Conservation (phyloP, 2,888 invertebrate species). For the Eupithecia centaureata region DNA sequence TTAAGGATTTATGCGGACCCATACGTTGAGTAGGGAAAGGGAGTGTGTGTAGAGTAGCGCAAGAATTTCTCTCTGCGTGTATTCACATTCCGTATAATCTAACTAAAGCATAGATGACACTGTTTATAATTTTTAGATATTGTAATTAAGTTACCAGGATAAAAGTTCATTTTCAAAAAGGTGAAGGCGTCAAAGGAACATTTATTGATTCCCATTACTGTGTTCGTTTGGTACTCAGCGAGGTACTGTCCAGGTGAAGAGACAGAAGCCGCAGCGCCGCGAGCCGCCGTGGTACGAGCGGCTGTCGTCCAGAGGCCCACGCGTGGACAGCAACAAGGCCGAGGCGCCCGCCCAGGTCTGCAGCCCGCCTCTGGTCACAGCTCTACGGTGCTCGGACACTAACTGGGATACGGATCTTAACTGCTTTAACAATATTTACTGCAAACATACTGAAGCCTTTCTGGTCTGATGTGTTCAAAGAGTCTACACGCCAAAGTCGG, state of each 20-base stretch:
- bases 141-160: too few relatives aligned
- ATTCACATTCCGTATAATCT: not conserved
- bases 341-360: conserved; percentile 73
- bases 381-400: conserved; percentile 40
- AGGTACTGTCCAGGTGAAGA: conserved; percentile 62
- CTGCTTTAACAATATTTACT: not conserved
- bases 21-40: not conserved
- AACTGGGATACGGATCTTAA: conserved; percentile 37
- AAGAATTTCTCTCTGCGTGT: not conserved
- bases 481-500: not conserved
- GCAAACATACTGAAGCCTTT: conserved; percentile 17
- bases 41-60: not conserved
- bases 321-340: conserved; percentile 59
- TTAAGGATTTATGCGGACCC: conserved; percentile 19
- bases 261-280: conserved; percentile 57
- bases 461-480: not conserved
- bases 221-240: conserved; percentile 6
- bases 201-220: not conserved
- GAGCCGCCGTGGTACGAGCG: conserved; percentile 79
- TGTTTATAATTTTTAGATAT: too few relatives aligned
- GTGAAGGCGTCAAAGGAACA: not conserved
- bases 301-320: conserved; percentile 59
- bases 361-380: conserved; percentile 36
- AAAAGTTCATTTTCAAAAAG: not conserved
- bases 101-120: too few relatives aligned